A percentile compares a stretch with the other conserved stretches of the same genome.
phyloP scores from a whole-genome alignment of 2,797 vertebrate genomes.

The Acipenser ruthenus region DNA sequence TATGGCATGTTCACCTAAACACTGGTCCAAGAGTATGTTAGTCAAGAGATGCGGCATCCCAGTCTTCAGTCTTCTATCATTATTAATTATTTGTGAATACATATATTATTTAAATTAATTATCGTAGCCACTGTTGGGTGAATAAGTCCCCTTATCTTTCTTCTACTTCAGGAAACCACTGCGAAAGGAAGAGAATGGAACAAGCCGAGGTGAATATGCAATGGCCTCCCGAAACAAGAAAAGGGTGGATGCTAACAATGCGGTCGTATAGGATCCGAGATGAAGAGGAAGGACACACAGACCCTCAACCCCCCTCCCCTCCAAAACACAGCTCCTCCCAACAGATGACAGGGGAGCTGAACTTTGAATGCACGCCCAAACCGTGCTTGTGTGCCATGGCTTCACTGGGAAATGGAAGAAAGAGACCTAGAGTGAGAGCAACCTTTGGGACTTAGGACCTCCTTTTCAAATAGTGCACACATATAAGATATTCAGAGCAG shows the following conservation, averaged over 20 bases:
- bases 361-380: constrained; percentile 36
- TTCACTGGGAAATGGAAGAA: constrained; percentile 45
- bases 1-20: too few relatives aligned
- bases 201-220: constrained; percentile 81
- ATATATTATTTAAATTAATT: too few relatives aligned
- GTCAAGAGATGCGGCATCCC: too few relatives aligned
- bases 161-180: constrained; percentile 80
- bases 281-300: constrained; percentile 31
- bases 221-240: constrained; percentile 87
- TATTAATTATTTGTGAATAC: too few relatives aligned
- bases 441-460: constrained; percentile 52
- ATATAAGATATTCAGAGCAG: constrained; percentile 37
- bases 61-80: too few relatives aligned
- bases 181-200: constrained; percentile 88
- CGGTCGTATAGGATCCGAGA: constrained; percentile 64
- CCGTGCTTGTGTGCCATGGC: constrained; percentile 35
- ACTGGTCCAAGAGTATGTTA: too few relatives aligned
- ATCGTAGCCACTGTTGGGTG: too few relatives aligned
- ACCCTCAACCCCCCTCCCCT: constrained; percentile 10
- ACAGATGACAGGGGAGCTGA: constrained; percentile 38
- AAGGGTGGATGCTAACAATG: constrained; percentile 72
- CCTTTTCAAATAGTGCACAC: constrained; percentile 42
- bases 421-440: constrained; percentile 28
- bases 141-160: too few relatives aligned
- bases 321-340: constrained; percentile 23